Conservation (phyloP, 2,888 invertebrate genomes). For the Athalia cordata region DNA sequence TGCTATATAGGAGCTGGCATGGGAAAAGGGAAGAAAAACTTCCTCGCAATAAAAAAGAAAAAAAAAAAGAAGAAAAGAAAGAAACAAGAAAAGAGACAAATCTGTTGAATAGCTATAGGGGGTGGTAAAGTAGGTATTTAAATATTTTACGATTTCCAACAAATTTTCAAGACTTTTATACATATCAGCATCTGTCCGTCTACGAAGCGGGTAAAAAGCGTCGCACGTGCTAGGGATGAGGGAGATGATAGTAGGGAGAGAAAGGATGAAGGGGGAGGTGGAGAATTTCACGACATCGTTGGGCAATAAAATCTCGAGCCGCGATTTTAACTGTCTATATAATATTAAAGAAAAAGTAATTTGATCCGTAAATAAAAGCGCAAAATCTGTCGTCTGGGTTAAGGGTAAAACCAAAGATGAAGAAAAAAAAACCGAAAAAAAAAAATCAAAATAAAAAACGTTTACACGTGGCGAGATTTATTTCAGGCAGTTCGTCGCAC, state of each 20-base stretch:
- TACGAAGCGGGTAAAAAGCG: not conserved
- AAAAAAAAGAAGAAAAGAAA: not conserved
- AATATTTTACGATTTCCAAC: conserved; percentile 37
- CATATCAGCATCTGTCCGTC: conserved; percentile 18
- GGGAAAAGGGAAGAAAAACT: not conserved
- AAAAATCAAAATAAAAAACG: not conserved
- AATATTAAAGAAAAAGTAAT: conserved; percentile 22
- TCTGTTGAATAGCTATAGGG: conserved; percentile 15
- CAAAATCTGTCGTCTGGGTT: conserved; percentile 15
- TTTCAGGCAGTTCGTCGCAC: not conserved
- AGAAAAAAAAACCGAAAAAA: not conserved
- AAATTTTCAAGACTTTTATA: conserved; percentile 34
- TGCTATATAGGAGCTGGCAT: too few species aligned
- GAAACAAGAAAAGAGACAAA: not conserved
- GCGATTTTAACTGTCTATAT: conserved; percentile 19
- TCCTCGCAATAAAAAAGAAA: not conserved
- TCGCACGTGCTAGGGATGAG: not conserved
- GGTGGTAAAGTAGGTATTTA: conserved; percentile 18
- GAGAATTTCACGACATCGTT: conserved; percentile 2
- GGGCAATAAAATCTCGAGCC: not conserved
- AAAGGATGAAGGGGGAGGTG: not conserved
- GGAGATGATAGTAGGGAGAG: not conserved
- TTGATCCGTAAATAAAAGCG: conserved; percentile 36
- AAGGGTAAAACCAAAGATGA: not conserved
- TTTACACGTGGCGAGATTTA: not conserved